phyloP scores from a whole-genome alignment of 2,113 vertebrate species.

The Dipodomys spectabilis region DNA sequence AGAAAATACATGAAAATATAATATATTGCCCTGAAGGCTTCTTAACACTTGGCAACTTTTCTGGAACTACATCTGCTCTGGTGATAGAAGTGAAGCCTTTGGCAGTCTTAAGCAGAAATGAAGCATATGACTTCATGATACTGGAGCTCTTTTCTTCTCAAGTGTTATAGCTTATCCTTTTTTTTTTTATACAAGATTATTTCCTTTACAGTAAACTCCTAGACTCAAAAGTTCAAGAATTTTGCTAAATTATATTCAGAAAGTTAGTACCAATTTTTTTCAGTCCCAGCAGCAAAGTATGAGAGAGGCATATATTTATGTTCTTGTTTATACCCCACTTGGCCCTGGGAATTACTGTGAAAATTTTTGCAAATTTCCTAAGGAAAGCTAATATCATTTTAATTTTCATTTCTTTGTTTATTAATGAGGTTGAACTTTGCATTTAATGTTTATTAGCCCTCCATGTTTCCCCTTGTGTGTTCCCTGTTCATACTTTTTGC shows the following conservation, averaged over 20 bases:
- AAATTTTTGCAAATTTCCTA: slow-evolving; percentile 25
- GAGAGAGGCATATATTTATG: neutral
- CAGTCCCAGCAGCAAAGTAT: slow-evolving; percentile 2
- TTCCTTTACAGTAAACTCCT: slow-evolving; percentile 19
- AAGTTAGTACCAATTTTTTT: neutral
- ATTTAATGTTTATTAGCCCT: slow-evolving; percentile 55
- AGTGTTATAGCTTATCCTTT: slow-evolving; percentile 33
- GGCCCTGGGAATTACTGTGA: slow-evolving; percentile 34
- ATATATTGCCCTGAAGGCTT: neutral
- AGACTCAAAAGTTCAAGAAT: slow-evolving; percentile 7
- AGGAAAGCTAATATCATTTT: slow-evolving; percentile 52
- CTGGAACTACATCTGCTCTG: neutral
- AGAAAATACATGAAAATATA: neutral
- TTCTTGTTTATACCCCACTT: neutral
- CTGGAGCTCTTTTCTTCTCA: neutral
- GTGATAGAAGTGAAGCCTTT: neutral
- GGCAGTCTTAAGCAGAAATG: neutral
- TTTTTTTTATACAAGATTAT: neutral
- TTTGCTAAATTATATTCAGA: slow-evolving; percentile 49
- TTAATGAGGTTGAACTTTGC: slow-evolving; percentile 68
- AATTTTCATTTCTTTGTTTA: slow-evolving; percentile 52
- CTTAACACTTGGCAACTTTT: slow-evolving; percentile 1
- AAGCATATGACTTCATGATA: neutral
- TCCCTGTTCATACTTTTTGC: slow-evolving; percentile 29
- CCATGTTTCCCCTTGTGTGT: slow-evolving; percentile 14